phyloP scores from a whole-genome alignment of 2,888 invertebrate genomes.

The Notodonta ziczac region DNA sequence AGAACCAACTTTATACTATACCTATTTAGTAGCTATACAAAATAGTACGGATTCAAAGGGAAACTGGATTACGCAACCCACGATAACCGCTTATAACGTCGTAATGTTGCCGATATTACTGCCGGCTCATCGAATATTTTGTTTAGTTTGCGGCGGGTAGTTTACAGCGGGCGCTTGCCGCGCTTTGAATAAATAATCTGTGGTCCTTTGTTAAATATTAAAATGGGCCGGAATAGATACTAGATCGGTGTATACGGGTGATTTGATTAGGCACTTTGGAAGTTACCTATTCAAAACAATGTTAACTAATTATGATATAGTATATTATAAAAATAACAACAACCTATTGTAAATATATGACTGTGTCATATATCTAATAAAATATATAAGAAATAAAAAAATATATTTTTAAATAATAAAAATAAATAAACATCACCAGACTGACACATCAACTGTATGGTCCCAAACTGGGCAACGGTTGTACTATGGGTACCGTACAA shows the following conservation, averaged over 20 bases:
- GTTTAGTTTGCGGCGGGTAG: slow-evolving; percentile 65
- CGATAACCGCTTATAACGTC: slow-evolving; percentile 35
- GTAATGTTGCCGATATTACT: slow-evolving; percentile 61
- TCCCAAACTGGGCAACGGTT: too few relatives aligned
- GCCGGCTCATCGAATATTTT: slow-evolving; percentile 66
- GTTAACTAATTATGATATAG: neutral
- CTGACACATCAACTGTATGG: too few relatives aligned
- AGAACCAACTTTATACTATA: neutral
- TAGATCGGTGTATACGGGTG: slow-evolving; percentile 44
- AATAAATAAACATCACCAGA: too few relatives aligned
- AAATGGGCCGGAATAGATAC: slow-evolving; percentile 39
- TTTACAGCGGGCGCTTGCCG: slow-evolving; percentile 64
- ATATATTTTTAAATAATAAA: too few relatives aligned
- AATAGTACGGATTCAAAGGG: slow-evolving; percentile 11
- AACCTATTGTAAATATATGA: too few relatives aligned
- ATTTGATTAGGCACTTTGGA: slow-evolving; percentile 26
- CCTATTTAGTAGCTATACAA: neutral
- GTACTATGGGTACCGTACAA: too few relatives aligned
- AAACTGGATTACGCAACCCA: slow-evolving; percentile 31
- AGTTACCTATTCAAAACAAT: too few relatives aligned
- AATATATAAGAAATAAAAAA: too few relatives aligned
- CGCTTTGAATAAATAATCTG: slow-evolving; percentile 77
- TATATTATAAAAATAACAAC: too few relatives aligned
- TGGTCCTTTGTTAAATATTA: slow-evolving; percentile 71
- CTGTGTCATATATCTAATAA: too few relatives aligned